Conservation (phyloP, 37 sponge, comb jelly and placozoan genomes). For the Dysidea cf. avara region DNA sequence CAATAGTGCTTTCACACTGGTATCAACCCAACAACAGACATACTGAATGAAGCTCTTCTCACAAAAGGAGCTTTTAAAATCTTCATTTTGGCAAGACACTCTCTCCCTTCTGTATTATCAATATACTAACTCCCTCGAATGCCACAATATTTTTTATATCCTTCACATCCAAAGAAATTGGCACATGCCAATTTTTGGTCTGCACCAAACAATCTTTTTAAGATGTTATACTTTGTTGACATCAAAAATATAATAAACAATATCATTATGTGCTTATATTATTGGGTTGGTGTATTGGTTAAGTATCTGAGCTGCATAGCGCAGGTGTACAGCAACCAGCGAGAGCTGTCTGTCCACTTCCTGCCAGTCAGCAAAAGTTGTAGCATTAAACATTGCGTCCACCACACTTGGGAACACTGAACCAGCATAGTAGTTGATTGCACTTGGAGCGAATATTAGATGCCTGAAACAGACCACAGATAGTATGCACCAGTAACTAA, state of each 20-base stretch:
- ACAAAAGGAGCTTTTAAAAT: too few species aligned
- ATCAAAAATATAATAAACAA: not conserved
- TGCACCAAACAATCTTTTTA: too few species aligned
- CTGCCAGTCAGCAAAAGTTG: constrained; percentile 48
- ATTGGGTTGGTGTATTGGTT: constrained; percentile 8
- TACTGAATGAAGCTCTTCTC: too few species aligned
- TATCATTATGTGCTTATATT: not conserved
- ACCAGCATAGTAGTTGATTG: constrained; percentile 72
- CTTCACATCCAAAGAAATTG: too few species aligned
- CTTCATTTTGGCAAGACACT: too few species aligned
- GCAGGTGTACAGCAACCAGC: constrained; percentile 50
- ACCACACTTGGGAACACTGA: constrained; percentile 81
- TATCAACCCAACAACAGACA: too few species aligned
- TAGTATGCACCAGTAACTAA: too few species aligned
- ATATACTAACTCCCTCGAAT: too few species aligned
- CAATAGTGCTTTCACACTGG: not conserved
- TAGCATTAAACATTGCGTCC: constrained; percentile 69
- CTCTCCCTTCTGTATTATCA: too few species aligned
- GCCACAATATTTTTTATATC: too few species aligned
- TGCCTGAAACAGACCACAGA: constrained; percentile 59
- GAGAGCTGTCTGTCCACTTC: constrained; percentile 56
- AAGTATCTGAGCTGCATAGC: constrained; percentile 67
- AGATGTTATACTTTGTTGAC: not conserved
- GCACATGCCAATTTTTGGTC: too few species aligned
- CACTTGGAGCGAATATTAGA: constrained; percentile 85